Evolutionary conservation across 64 coral and sea anemone genomes (phyloP).

Genomic region (Astreopora myriophthalma): DNA sequence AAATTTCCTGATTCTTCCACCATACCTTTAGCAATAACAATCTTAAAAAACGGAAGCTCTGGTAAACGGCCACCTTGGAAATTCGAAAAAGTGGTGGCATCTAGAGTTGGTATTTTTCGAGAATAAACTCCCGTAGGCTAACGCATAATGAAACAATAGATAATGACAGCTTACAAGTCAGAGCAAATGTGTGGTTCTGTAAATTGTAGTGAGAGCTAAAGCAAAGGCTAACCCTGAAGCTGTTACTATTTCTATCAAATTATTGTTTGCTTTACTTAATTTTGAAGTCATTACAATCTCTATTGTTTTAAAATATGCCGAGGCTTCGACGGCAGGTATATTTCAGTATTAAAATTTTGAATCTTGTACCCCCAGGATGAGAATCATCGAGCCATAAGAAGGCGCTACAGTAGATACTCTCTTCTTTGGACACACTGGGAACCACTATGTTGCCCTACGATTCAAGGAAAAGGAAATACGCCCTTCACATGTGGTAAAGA

Average conservation of each 20-base stretch:
- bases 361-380: slow-evolving; percentile 20
- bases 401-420: slow-evolving; percentile 55
- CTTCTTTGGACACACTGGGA: slow-evolving; percentile 63
- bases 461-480: slow-evolving; percentile 42
- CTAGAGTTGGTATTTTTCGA: background rate
- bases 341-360: slow-evolving; percentile 2
- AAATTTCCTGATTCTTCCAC: slow-evolving; percentile 42
- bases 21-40: slow-evolving; percentile 1
- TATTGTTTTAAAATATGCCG: slow-evolving; percentile 1
- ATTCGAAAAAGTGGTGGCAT: slow-evolving; percentile 5
- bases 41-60: background rate
- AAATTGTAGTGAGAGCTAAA: background rate
- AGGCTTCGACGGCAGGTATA: background rate
- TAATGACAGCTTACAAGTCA: background rate
- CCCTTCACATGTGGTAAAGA: background rate
- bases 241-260: background rate
- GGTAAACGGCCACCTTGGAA: slow-evolving; percentile 22
- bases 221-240: background rate
- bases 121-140: background rate
- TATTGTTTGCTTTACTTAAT: background rate
- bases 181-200: background rate
- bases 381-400: slow-evolving; percentile 44
- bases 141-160: background rate
- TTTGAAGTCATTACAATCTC: background rate
- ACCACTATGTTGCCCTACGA: slow-evolving; percentile 31